phyloP scores from a whole-genome alignment of 2,888 invertebrate species.

The Thumatha senex region DNA sequence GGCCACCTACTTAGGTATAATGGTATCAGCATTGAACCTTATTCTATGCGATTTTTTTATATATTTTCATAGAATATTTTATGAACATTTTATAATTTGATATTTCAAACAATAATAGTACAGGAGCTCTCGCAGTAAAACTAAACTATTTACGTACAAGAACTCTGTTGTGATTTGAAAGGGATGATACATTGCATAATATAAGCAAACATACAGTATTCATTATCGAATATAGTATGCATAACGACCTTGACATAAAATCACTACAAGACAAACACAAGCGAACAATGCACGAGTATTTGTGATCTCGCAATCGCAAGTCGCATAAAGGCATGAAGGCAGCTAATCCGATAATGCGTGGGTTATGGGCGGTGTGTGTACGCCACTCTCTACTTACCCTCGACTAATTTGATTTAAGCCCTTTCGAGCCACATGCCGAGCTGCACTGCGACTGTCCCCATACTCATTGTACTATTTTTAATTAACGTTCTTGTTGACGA shows the following conservation, averaged over 20 bases:
- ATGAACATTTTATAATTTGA: too few species aligned
- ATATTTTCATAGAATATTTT: too few species aligned
- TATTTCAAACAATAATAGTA: too few species aligned
- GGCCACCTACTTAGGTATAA: too few species aligned
- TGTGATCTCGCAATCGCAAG: slow-evolving; percentile 11
- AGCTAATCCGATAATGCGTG: slow-evolving; percentile 59
- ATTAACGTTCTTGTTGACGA: slow-evolving; percentile 43
- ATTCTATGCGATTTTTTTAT: too few species aligned
- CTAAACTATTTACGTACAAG: too few species aligned
- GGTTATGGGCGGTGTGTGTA: slow-evolving; percentile 61
- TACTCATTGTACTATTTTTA: slow-evolving; percentile 61
- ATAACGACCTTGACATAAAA: slow-evolving; percentile 45
- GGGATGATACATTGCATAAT: too few species aligned
- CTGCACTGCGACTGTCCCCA: slow-evolving; percentile 48
- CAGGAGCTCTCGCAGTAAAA: too few species aligned
- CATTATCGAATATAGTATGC: too few species aligned
- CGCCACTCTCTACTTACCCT: slow-evolving; percentile 48
- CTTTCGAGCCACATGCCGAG: slow-evolving; percentile 56
- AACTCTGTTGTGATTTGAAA: too few species aligned
- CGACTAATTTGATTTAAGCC: slow-evolving; percentile 58
- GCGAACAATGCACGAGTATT: slow-evolving; percentile 24
- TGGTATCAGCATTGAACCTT: too few species aligned
- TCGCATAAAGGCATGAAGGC: slow-evolving; percentile 14
- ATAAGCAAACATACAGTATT: too few species aligned
- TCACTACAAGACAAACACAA: slow-evolving; percentile 33